phyloP scores from a whole-genome alignment of 2,797 vertebrate species.

The Apogon talboti region DNA sequence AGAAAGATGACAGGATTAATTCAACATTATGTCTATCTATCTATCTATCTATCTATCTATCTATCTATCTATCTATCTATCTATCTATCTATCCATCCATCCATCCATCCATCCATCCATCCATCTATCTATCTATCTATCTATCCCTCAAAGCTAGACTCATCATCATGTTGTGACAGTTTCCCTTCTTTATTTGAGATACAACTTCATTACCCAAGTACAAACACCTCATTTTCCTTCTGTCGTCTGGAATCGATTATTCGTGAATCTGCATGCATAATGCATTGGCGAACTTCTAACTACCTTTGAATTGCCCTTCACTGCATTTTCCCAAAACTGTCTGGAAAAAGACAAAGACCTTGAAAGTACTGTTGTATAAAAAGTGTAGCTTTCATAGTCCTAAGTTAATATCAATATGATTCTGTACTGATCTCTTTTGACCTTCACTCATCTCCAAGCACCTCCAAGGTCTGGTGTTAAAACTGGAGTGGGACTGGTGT shows the following conservation, averaged over 20 bases:
- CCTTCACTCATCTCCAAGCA: slow-evolving; percentile 1
- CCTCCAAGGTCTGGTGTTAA: slow-evolving; percentile 9
- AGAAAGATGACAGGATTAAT: background rate
- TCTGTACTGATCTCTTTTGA: slow-evolving; percentile 1
- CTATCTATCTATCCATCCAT: no score
- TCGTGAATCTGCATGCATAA: slow-evolving; percentile 23
- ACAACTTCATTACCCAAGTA: background rate
- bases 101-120: no score
- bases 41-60: no score
- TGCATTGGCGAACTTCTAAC: slow-evolving; percentile 19
- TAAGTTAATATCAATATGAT: slow-evolving; percentile 4
- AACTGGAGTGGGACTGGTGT: background rate
- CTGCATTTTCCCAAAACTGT: background rate
- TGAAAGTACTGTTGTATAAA: background rate
- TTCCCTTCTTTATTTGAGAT: slow-evolving; percentile 1
- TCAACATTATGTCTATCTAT: no score
- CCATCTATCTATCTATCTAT: no score
- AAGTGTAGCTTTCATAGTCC: background rate
- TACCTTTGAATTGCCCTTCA: slow-evolving; percentile 34
- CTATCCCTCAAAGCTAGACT: no score
- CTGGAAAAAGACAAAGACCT: background rate
- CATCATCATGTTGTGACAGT: no score
- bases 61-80: no score
- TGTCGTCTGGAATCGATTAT: slow-evolving; percentile 37
- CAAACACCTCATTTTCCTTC: slow-evolving; percentile 11